Base-by-base conservation (phyloP, 1,140 invertebrate species). In the Bilobella aurantiaca region DNA sequence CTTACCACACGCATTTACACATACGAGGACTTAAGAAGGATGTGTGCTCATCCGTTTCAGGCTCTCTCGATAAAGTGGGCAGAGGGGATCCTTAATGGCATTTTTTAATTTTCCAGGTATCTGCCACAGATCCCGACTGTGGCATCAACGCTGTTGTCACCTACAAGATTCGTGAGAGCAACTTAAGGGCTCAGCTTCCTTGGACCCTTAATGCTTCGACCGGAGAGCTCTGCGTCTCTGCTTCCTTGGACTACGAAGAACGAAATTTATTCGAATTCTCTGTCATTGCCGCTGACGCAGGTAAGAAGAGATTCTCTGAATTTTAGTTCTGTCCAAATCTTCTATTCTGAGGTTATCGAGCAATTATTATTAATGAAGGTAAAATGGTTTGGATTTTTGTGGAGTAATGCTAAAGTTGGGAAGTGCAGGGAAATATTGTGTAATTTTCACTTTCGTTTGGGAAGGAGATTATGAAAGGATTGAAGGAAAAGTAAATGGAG, bases 91-190 rank as follows among this genome's bases (percentile, higher is more conserved):
- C 28, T 59, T 59, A 14, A 8, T 64, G 3, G 2, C 18, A 53
- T 62, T 28, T 62, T 66, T 62, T 3, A 34, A 59, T 49, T 61
- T 62, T 75, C 3, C 82, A 95, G 93, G 90, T 96, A 59, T 89
- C 88, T 62, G 94, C 95, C 0, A 90, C 87, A 30, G 95, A 98
- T 79, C 87, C 89, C 1, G 95, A 98, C 79, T 93, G 91, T 74
- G 93, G 93, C 18, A 87, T 94, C 8, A 96, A 97, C 78, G 89
- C 92, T 0, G 86, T 92, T 78, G 89, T 98, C 28, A 93, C 91
- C 78, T 98, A 97, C 79, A 93, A 90, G 0, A 79, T 96, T 49
- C 87, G 87, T 16, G 86, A 89, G 37, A 83, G 82, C 53, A 81
- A 83, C 62, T 72, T 73, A 18, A 81, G 82, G 27, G 83, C 83